A percentile compares a stretch with the other conserved stretches of the same genome.
Evolutionary conservation across 2,888 invertebrate species (phyloP).

Genomic region (Ormyrus labotus): DNA sequence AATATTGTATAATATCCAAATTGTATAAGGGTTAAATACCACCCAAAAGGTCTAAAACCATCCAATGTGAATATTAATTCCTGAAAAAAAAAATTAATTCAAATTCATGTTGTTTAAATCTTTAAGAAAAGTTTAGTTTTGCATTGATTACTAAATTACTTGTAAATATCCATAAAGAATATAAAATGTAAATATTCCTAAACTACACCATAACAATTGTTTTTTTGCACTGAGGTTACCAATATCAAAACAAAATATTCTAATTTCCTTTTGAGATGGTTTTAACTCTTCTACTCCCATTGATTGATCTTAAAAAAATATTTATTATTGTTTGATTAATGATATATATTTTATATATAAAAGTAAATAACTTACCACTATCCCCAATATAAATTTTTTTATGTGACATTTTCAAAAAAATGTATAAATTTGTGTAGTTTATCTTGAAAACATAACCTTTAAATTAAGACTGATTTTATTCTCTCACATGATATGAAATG

Average conservation of each 20-base stretch:
- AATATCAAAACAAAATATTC: constrained; percentile 86
- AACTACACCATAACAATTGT: constrained; percentile 87
- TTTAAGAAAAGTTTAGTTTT: not conserved
- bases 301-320: constrained; percentile 7
- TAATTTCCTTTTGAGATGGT: constrained; percentile 71
- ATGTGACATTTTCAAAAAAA: constrained; percentile 44
- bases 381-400: constrained; percentile 33
- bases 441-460: not conserved
- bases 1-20: constrained; percentile 91
- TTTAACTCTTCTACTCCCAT: not conserved
- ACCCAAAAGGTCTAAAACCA: constrained; percentile 91
- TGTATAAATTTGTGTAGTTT: not conserved
- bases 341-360: too few relatives aligned
- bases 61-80: constrained; percentile 94
- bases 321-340: not conserved
- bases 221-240: constrained; percentile 80
- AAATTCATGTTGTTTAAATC: too few relatives aligned
- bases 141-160: constrained; percentile 66
- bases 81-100: constrained; percentile 70
- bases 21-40: constrained; percentile 94
- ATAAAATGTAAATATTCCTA: constrained; percentile 91
- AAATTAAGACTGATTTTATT: not conserved
- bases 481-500: not conserved
- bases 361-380: constrained; percentile 27
- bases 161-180: constrained; percentile 93